phyloP scores from a whole-genome alignment of 2,888 invertebrate genomes.

The Micoletzkya japonica region DNA sequence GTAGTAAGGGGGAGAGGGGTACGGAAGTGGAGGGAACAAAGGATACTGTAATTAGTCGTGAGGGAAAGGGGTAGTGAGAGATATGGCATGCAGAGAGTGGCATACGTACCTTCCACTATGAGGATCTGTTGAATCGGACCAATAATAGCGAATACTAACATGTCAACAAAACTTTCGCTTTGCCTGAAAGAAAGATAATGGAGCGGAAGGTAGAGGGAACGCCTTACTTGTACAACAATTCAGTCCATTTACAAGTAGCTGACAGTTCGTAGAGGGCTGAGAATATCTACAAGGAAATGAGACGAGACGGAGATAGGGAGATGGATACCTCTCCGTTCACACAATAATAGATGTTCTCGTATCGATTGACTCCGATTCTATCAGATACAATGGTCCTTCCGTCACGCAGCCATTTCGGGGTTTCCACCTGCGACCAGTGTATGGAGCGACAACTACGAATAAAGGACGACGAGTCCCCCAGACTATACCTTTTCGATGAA shows the following conservation, averaged over 20 bases:
- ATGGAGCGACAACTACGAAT: not conserved
- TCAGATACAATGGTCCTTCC: conserved; percentile 39
- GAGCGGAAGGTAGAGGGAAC: not conserved
- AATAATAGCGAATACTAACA: conserved; percentile 47
- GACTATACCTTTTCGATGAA: conserved; percentile 38
- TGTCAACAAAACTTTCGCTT: conserved; percentile 42
- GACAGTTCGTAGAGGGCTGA: conserved; percentile 47
- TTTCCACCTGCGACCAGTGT: conserved; percentile 35
- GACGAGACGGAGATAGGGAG: not conserved
- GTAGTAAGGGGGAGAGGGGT: not conserved
- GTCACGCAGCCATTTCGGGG: conserved; percentile 43
- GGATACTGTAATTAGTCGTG: not conserved
- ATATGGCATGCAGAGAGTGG: not conserved
- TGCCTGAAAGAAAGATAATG: conserved; percentile 1
- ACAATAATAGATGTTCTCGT: conserved; percentile 44
- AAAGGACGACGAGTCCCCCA: not conserved
- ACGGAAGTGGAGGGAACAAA: not conserved
- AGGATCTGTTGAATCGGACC: conserved; percentile 47
- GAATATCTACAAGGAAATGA: conserved; percentile 34
- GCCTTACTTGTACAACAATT: conserved; percentile 40
- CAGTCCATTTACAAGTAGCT: conserved; percentile 47
- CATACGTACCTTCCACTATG: conserved; percentile 40
- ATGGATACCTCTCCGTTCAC: conserved; percentile 42
- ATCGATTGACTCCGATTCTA: conserved; percentile 42
- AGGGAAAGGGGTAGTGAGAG: not conserved